phyloP scores from a whole-genome alignment of 2,888 invertebrate species.

The Drosophila subsilvestris region DNA sequence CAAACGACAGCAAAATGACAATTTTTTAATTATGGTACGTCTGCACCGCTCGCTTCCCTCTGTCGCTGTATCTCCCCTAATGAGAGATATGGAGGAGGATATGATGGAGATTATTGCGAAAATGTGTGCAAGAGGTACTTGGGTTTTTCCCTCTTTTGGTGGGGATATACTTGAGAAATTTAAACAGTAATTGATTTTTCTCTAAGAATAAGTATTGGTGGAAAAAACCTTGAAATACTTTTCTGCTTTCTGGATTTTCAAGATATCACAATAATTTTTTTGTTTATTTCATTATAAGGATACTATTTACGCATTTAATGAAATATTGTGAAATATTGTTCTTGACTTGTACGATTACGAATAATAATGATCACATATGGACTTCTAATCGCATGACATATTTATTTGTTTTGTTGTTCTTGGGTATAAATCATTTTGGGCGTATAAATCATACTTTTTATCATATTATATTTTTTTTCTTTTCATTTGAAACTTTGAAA shows the following conservation, averaged over 20 bases:
- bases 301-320: too few species aligned
- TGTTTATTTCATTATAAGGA: too few species aligned
- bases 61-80: slow-evolving; percentile 1
- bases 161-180: neutral
- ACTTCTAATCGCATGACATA: too few species aligned
- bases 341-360: too few species aligned
- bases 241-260: too few species aligned
- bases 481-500: slow-evolving; percentile 3
- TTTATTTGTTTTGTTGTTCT: too few species aligned
- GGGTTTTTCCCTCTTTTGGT: too few species aligned
- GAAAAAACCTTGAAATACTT: neutral
- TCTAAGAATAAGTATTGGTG: neutral
- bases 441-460: too few species aligned
- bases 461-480: neutral
- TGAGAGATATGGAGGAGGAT: neutral
- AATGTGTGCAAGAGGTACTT: neutral
- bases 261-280: too few species aligned
- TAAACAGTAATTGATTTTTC: neutral
- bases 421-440: neutral
- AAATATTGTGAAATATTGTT: too few species aligned
- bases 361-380: too few species aligned
- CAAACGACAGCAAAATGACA: slow-evolving; percentile 72
- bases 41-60: slow-evolving; percentile 4
- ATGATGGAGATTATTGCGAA: slow-evolving; percentile 1
- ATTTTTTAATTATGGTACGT: slow-evolving; percentile 58